These are phyloP conservation scores for Lophotriccus pileatus DNA, from an alignment of 2,797 vertebrate genomes.

Conservation along the genomic window DNA sequence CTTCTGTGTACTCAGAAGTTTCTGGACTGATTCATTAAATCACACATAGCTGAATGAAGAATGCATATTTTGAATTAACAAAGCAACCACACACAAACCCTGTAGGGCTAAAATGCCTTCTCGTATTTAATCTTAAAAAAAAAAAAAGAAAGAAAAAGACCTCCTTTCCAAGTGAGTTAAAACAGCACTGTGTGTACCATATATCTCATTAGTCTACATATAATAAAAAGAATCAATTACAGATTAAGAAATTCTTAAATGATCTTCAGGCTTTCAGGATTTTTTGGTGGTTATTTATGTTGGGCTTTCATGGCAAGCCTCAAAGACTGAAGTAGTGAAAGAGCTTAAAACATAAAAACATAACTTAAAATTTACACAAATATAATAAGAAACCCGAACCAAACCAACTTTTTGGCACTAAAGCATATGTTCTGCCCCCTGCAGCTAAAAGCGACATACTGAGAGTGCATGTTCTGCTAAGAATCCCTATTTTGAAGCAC, in stretches of 20 bases:
- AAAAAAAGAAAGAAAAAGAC: not conserved
- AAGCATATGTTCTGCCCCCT: conserved; percentile 67
- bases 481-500: conserved; percentile 68
- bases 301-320: not conserved
- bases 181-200: not conserved
- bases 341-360: conserved; percentile 15
- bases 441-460: conserved; percentile 68
- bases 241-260: not conserved
- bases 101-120: not conserved
- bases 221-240: not conserved
- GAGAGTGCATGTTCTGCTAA: conserved; percentile 61
- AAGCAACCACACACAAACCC: not conserved
- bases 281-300: not conserved
- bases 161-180: not conserved
- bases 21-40: not conserved
- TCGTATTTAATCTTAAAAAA: not conserved
- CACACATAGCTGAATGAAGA: not conserved
- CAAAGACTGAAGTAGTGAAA: conserved; percentile 5
- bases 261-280: not conserved
- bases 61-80: not conserved
- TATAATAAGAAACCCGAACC: not conserved
- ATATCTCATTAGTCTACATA: not conserved
- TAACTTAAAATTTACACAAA: conserved; percentile 44
- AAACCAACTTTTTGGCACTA: conserved; percentile 44
- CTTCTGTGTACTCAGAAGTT: not conserved